phyloP scores from a whole-genome alignment of 2,888 invertebrate genomes.

The Noctuana brunneofusca region DNA sequence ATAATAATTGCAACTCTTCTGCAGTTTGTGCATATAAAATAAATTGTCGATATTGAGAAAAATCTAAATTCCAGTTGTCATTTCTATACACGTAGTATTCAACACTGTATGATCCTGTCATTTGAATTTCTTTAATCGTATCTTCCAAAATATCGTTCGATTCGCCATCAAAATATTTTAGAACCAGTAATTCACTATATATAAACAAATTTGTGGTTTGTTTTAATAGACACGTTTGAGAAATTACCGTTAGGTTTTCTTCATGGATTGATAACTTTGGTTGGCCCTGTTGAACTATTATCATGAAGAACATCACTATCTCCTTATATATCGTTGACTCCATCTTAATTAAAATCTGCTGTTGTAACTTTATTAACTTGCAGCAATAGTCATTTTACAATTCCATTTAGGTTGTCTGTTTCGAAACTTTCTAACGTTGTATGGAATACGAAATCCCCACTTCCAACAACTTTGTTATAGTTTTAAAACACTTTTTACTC shows the following conservation, averaged over 20 bases:
- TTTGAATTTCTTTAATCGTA: background rate
- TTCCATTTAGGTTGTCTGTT: conserved; percentile 11
- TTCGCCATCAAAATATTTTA: background rate
- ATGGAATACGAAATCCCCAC: conserved; percentile 18
- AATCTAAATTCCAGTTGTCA: background rate
- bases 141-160: background rate
- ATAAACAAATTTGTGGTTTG: background rate
- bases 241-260: background rate
- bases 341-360: background rate
- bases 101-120: background rate
- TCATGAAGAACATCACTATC: background rate
- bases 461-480: conserved; percentile 22
- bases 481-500: conserved; percentile 27
- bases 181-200: conserved; percentile 1
- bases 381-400: conserved; percentile 13
- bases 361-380: background rate
- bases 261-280: background rate
- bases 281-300: background rate
- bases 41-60: conserved; percentile 3
- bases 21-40: background rate
- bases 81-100: background rate
- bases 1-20: background rate
- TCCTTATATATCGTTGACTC: background rate
- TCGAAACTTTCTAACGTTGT: conserved; percentile 10
- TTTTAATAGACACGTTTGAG: background rate